Base-by-base conservation (phyloP, 2,888 invertebrate genomes). In the Agonopterix alstromeriana region DNA sequence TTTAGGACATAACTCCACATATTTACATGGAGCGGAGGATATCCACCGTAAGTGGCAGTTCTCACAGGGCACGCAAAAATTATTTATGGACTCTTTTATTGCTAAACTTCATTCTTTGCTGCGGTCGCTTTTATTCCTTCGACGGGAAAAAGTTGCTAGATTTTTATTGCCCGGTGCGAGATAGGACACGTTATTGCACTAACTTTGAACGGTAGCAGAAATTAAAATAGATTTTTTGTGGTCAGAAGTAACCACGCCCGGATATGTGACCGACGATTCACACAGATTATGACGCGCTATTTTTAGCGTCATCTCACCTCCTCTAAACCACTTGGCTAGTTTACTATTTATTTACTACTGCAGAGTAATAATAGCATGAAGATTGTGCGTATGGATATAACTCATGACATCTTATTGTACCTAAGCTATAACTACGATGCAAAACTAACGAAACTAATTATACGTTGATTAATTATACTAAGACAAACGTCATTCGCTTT, bases 31-130 rank as follows among this genome's bases (percentile, higher is more conserved):
- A 62, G 60, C 55, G 65, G 65, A 61, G 60, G 67, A 67, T 67
- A 62, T 52, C 54, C 53, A 56, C 61, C 72, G 68, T 77, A 77
- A 83, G 79, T 79, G 77, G 77, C 73, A 75, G 65, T 76, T 77
- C 78, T 72, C 81, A 71, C 70, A 75, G 77, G 77, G 71, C 76
- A 77, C 75, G 73, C 76, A 73, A 76, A 83, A 40, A 85, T 85
- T 85, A 87, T 88, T 88, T 87, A 87, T 86, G 79, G 75, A 67
- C 73, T 80, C 73, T 79, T 88, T 88, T 88, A 88, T 88, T 82
- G 85, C 82, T 73, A 75, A 88, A 88, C 85, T 88, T 87, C 84
- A 86, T 82, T 83, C 87, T 77, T 75, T 79, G 27, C 78, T 83
- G 88, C 73, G 86, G 88, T 85, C 72, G 82, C 81, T 79, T 83